Percentiles rank a stretch among this genome's conserved stretches.
Evolutionary conservation across 2,797 vertebrate genomes (phyloP).

Genomic region (Dermochelys coriacea): DNA sequence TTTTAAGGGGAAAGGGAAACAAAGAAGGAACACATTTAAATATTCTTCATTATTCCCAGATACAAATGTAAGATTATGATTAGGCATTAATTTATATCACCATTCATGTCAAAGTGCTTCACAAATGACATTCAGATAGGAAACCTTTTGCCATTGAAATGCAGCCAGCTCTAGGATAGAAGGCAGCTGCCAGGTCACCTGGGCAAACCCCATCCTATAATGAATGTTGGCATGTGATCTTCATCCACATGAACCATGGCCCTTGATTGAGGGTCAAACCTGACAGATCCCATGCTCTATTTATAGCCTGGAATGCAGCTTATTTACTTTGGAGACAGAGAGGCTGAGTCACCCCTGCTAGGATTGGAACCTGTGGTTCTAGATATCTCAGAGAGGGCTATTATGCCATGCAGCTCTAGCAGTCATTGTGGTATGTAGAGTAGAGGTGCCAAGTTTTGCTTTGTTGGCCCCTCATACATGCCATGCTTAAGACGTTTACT

Average conservation of each 20-base stretch:
- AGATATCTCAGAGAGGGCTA: background rate
- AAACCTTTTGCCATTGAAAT: background rate
- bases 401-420: background rate
- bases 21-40: background rate
- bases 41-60: background rate
- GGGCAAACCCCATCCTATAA: rapidly evolving
- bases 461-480: background rate
- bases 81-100: background rate
- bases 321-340: background rate
- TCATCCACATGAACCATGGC: background rate
- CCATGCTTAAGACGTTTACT: background rate
- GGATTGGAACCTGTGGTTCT: background rate
- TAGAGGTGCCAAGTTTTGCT: background rate
- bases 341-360: background rate
- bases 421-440: rapidly evolving
- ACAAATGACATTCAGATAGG: background rate
- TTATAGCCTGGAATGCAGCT: constrained; percentile 4
- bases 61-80: background rate
- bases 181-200: constrained; percentile 8
- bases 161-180: constrained; percentile 15
- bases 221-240: background rate
- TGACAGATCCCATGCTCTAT: background rate
- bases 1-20: background rate
- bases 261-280: background rate
- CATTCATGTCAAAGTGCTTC: background rate